Percentiles rank a stretch among this genome's conserved stretches.
Conservation (phyloP, 1,140 invertebrate species). For the Anoplolepis gracilipes region DNA sequence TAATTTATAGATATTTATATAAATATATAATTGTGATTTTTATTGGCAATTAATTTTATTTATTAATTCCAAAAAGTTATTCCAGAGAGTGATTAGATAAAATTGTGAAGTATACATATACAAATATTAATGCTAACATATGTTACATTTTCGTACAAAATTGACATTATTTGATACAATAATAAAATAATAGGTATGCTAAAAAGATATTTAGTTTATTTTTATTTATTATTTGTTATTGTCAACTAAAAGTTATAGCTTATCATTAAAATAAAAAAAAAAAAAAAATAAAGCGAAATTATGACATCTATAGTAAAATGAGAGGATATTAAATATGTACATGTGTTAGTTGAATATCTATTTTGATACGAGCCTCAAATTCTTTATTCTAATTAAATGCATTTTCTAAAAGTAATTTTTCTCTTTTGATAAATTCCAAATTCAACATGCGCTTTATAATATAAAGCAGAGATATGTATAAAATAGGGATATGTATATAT, state of each 20-base stretch:
- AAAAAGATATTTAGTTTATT: background rate
- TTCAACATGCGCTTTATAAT: background rate
- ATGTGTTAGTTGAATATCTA: background rate
- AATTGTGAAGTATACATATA: background rate
- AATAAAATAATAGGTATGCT: constrained; percentile 4
- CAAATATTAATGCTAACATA: background rate
- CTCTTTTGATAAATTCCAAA: background rate
- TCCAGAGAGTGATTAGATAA: too few relatives aligned
- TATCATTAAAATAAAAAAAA: background rate
- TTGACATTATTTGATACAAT: background rate
- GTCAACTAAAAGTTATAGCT: background rate
- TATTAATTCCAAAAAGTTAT: too few relatives aligned
- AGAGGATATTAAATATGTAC: background rate
- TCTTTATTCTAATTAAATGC: background rate
- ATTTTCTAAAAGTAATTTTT: background rate
- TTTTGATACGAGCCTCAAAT: background rate
- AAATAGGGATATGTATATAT: background rate
- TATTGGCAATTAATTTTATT: too few relatives aligned
- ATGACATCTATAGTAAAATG: background rate
- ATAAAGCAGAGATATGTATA: too few relatives aligned
- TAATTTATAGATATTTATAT: too few relatives aligned
- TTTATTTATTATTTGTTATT: too few relatives aligned
- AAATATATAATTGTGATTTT: too few relatives aligned
- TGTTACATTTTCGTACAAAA: background rate
- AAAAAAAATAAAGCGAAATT: background rate